Percentiles rank a stretch among this genome's conserved stretches.
These are phyloP conservation scores for Sparidentex hasta DNA, from an alignment of 2,797 vertebrate genomes.

Conservation along the genomic window DNA sequence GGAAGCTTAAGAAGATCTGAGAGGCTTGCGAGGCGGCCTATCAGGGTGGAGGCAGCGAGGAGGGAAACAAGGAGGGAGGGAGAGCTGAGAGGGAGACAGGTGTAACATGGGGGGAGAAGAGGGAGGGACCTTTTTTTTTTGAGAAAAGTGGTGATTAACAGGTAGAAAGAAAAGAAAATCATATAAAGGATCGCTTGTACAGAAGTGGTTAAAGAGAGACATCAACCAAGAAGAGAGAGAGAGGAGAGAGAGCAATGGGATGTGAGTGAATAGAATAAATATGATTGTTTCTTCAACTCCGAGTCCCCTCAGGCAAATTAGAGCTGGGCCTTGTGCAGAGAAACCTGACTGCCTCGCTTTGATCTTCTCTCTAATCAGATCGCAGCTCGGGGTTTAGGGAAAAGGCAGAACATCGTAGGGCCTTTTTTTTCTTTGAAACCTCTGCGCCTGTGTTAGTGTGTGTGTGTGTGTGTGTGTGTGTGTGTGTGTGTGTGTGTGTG, in stretches of 20 bases:
- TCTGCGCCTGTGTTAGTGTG: not conserved
- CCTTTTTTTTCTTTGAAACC: slow-evolving; percentile 41
- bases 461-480: slow-evolving; percentile 11
- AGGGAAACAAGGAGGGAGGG: not conserved
- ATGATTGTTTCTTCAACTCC: slow-evolving; percentile 45
- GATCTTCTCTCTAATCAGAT: slow-evolving; percentile 61
- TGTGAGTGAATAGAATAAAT: slow-evolving; percentile 39
- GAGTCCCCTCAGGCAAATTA: slow-evolving; percentile 44
- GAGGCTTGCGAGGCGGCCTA: slow-evolving; percentile 5
- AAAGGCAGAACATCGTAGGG: slow-evolving; percentile 30
- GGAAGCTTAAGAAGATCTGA: slow-evolving; percentile 48
- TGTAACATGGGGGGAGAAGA: not conserved
- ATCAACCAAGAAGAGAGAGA: slow-evolving; percentile 13
- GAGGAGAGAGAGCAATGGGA: slow-evolving; percentile 2
- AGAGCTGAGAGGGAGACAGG: not conserved
- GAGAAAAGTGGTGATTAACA: slow-evolving; percentile 16
- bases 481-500: slow-evolving; percentile 6
- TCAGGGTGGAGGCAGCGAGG: not conserved
- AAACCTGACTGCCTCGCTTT: slow-evolving; percentile 53
- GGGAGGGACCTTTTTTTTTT: not conserved
- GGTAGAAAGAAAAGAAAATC: not conserved
- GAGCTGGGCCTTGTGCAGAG: slow-evolving; percentile 40
- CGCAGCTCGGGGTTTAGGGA: slow-evolving; percentile 55
- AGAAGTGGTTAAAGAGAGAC: slow-evolving; percentile 30
- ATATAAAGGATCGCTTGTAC: not conserved